Evolutionary conservation across 1,140 invertebrate species (phyloP), one percentile per base, ranked within the genome.

Genomic region (Tetramorium simillimum): DNA sequence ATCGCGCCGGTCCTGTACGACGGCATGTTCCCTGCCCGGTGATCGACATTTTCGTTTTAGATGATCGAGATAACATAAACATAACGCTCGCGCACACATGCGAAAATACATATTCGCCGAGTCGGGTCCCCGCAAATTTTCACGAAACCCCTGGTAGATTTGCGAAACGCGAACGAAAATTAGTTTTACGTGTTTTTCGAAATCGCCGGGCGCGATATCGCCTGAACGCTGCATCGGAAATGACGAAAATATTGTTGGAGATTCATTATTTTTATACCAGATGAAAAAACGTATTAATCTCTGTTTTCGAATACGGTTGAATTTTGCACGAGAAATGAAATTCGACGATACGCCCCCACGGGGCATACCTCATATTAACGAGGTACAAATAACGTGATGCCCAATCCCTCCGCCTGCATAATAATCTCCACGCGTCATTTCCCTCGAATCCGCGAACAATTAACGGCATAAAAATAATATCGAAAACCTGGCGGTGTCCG

Each of bases 1-100:
- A 94, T 94, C 91, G 92, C 88, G 86, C 90, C 89, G 86, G 91
- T 43, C 33, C 87, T 21, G 78, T 16, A 72, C 65, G n/a, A 33
- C 33, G 33, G 53, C 53, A 24, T 21, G 37, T 56, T 43, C 78
- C 14, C 37, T 4, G 51, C 53, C 43, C 33, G 67, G 18, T 18
- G 67, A 46, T 62, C 33, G 53, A 73, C 24, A 46, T 60, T 60
- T 28, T 62, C 69, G 9, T 21, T 53, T 60, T 12, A 24, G 40
- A 14, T 7, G 18, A 37, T 43, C 21, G 18, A 28, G 33, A 62
- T 21, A 60, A 49, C 49, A 16, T 16, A 49, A 49, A 49, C 14
- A 49, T 14, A 49, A 21, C 10, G 18, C 18, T 7, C 37, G 18
- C 18, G 14, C 37, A 24, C 9, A 33, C 33, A 24, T 21, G 53